Base-by-base conservation (phyloP, 2,888 invertebrate genomes). In the Luffia ferchaultella region DNA sequence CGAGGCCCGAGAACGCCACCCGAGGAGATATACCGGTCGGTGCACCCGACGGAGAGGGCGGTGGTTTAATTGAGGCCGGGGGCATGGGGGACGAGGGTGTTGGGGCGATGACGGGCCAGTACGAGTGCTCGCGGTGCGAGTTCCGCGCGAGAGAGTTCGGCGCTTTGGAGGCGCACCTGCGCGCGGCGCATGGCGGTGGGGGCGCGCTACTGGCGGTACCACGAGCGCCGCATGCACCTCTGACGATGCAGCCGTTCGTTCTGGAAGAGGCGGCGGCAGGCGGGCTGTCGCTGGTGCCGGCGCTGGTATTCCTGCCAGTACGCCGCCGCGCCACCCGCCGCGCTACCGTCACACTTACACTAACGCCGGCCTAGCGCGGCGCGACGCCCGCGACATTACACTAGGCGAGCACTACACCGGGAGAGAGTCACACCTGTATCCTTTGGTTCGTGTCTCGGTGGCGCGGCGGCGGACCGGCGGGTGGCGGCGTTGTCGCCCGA, bases 291-390 rank as follows among this genome's bases (percentile, higher is more conserved):
- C 93, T 96, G 77, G 90, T 95, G 67, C 94, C 97, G 59, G 95
- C 96, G 63, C 88, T 97, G 64, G 95, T 97, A 76, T 96, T 95
- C 85, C 89, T 97, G 83, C 97, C 97, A 57, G 96, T 97, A 69
- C 90, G 92, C 61, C 91, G 93, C 72, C 90, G 93, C 75, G 89
- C 96, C 66, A 91, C 91, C 68, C 90, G 92, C 68, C 91, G 93
- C 61, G 88, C 96, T 63, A 95, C 95, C 62, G 92, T 95, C 67
- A 95, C 96, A 75, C 95, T 97, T 73, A 95, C 92, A 73, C 90
- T 97, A 63, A 96, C 95, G 73, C 97, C 97, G 67, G 94, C 96
- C 86, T 95, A 91, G 83, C 65, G 57, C 57, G 54, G 54, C 53
- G 56, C 50, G 53, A 49, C 48, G 47, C 54, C 48, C 54, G 52